These are phyloP conservation scores for Phlogophora meticulosa DNA, from an alignment of 2,888 invertebrate genomes.

Conservation along the genomic window DNA sequence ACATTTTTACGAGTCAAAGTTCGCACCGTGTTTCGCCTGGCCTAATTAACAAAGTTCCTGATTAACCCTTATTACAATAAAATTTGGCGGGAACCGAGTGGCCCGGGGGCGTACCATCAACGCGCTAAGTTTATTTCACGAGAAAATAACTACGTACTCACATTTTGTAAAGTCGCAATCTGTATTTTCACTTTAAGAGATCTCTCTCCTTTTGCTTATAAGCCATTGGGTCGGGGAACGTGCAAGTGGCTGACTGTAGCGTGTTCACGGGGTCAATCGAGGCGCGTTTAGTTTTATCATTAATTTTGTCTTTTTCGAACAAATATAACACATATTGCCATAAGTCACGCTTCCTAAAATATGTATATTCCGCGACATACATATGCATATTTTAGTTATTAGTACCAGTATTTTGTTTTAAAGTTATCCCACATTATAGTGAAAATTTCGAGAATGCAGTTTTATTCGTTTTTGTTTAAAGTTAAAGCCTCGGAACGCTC, in stretches of 20 bases:
- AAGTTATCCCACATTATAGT: too few species aligned
- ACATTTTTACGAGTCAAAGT: constrained; percentile 58
- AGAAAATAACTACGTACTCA: constrained; percentile 70
- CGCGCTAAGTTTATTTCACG: constrained; percentile 66
- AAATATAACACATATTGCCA: neutral
- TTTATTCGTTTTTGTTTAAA: too few species aligned
- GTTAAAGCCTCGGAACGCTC: too few species aligned
- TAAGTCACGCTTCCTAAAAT: too few species aligned
- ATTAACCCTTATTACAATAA: constrained; percentile 67
- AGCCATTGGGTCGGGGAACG: constrained; percentile 60
- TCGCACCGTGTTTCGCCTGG: constrained; percentile 52
- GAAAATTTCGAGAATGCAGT: too few species aligned
- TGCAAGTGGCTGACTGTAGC: constrained; percentile 44
- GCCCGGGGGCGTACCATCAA: constrained; percentile 62
- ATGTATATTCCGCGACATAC: too few species aligned
- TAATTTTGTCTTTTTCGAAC: neutral
- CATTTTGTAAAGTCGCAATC: constrained; percentile 75
- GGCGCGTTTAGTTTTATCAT: neutral
- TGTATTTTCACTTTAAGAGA: constrained; percentile 79
- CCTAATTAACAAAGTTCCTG: constrained; percentile 62
- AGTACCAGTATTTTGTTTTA: too few species aligned
- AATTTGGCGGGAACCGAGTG: constrained; percentile 56
- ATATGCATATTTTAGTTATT: too few species aligned
- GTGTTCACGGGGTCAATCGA: constrained; percentile 1
- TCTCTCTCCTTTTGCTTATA: constrained; percentile 75